Evolutionary conservation across 2,113 vertebrate species (phyloP).

Genomic region (Lontra canadensis): DNA sequence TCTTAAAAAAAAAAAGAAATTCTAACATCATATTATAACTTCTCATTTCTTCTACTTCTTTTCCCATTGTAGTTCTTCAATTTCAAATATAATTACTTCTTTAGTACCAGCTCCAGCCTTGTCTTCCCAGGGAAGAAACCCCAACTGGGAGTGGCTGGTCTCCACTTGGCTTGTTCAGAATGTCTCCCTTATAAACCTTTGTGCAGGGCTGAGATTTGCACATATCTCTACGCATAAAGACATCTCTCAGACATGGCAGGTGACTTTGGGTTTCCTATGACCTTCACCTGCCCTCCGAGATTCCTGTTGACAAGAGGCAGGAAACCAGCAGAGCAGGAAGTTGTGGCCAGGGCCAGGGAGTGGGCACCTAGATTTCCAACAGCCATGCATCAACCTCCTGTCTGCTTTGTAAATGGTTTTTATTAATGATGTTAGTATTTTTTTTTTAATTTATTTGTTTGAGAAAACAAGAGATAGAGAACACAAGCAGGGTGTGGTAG

Average conservation of each 20-base stretch:
- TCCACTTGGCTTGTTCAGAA: not conserved
- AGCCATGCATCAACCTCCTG: not conserved
- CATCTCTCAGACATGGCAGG: slow-evolving; percentile 91
- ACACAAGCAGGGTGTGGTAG: not conserved
- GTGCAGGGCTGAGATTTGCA: slow-evolving; percentile 90
- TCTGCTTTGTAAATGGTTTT: not conserved
- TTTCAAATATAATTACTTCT: slow-evolving; percentile 93
- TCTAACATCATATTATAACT: slow-evolving; percentile 93
- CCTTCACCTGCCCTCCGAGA: not conserved
- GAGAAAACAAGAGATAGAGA: not conserved
- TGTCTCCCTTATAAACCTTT: slow-evolving; percentile 78
- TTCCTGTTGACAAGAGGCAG: not conserved
- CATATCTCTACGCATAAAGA: slow-evolving; percentile 91
- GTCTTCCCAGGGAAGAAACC: slow-evolving; percentile 93
- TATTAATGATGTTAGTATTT: not conserved
- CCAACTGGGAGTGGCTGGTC: slow-evolving; percentile 84
- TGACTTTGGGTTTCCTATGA: slow-evolving; percentile 72
- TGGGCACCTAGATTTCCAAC: not conserved
- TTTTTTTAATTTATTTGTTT: not conserved
- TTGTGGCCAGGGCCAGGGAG: not conserved
- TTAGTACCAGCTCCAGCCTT: slow-evolving; percentile 95
- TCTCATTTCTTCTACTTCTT: slow-evolving; percentile 89
- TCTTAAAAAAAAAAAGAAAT: slow-evolving; percentile 82
- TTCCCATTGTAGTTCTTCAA: slow-evolving; percentile 95
- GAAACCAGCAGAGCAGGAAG: not conserved